Conservation (phyloP, 1,140 invertebrate species). For the Cotesia glomerata region DNA sequence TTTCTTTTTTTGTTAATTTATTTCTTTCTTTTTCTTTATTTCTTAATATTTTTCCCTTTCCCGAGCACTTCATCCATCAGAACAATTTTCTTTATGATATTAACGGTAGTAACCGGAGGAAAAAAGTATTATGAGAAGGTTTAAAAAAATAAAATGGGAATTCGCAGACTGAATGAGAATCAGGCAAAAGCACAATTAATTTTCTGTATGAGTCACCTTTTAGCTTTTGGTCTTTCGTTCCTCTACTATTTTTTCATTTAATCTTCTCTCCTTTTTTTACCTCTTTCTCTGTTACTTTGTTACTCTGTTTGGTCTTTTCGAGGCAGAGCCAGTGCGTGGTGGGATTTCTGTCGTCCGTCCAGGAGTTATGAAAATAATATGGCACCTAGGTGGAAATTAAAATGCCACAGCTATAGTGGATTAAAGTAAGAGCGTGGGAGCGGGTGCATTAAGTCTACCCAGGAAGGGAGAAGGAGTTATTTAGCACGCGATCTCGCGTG, state of each 20-base stretch:
- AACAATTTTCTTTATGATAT: too few species aligned
- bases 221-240: not conserved
- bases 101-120: too few species aligned
- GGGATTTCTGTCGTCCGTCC: not conserved
- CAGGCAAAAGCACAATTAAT: constrained; percentile 23
- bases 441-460: constrained; percentile 16
- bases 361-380: constrained; percentile 46
- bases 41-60: not conserved
- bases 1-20: not conserved
- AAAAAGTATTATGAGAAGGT: not conserved
- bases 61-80: too few species aligned
- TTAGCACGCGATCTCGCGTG: constrained; percentile 55
- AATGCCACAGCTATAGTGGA: constrained; percentile 39
- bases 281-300: not conserved
- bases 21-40: not conserved
- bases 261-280: not conserved
- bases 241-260: not conserved
- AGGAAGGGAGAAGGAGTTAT: constrained; percentile 5
- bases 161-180: not conserved
- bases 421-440: constrained; percentile 49
- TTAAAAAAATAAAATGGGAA: not conserved
- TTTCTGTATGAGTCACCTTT: constrained; percentile 24
- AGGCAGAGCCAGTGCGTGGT: not conserved
- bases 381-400: constrained; percentile 41
- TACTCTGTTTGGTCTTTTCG: too few species aligned